Conservation (phyloP, 2,888 invertebrate genomes). For the Eristalis arbustorum region DNA sequence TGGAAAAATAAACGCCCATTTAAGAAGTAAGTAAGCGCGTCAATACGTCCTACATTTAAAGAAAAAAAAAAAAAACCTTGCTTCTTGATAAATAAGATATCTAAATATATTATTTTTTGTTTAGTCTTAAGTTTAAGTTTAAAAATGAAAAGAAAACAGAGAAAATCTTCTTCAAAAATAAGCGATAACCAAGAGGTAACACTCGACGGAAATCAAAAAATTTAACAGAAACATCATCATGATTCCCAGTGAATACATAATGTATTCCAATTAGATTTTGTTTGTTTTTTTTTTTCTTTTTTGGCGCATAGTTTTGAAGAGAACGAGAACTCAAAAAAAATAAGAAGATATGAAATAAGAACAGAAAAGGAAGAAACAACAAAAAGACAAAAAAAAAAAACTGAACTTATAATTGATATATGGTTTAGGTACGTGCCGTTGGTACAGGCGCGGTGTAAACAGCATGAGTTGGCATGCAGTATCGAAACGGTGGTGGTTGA, state of each 20-base stretch:
- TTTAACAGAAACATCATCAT: not conserved
- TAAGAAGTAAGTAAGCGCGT: not conserved
- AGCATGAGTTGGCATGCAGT: constrained; percentile 84
- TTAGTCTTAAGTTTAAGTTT: not conserved
- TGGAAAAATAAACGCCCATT: not conserved
- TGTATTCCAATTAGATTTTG: not conserved
- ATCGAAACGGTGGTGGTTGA: constrained; percentile 81
- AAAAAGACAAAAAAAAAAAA: too few species aligned
- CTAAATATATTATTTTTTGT: not conserved
- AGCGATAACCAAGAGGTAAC: not conserved
- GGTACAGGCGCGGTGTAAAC: constrained; percentile 83
- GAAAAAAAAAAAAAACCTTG: too few species aligned
- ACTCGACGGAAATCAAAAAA: not conserved
- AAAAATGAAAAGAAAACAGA: not conserved
- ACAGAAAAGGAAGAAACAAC: constrained; percentile 6
- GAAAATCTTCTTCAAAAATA: not conserved
- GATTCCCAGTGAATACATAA: not conserved
- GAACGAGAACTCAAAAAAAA: constrained; percentile 16
- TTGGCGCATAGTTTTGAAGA: not conserved
- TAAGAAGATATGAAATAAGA: not conserved
- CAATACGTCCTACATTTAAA: not conserved
- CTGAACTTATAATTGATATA: constrained; percentile 8
- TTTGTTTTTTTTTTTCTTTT: too few species aligned
- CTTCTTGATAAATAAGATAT: not conserved
- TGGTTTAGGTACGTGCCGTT: constrained; percentile 83